These are phyloP conservation scores for Neoniphon sammara DNA, from an alignment of 2,797 vertebrate species.

Conservation along the genomic window DNA sequence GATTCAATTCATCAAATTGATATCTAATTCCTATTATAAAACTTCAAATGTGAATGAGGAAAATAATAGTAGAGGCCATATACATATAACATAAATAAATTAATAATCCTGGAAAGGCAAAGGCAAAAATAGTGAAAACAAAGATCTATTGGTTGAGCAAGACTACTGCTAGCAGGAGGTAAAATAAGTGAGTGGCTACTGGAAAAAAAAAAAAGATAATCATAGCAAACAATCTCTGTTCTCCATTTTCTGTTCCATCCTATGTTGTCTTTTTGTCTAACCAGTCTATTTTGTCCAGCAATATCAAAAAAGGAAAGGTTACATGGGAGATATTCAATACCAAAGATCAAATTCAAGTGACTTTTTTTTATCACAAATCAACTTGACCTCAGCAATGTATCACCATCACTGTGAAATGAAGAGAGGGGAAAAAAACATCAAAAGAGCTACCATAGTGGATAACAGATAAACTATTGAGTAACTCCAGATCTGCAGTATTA, in stretches of 20 bases:
- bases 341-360: background rate
- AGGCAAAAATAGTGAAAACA: conserved; percentile 34
- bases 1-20: background rate
- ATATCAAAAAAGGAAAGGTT: conserved; percentile 4
- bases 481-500: conserved; percentile 25
- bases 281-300: background rate
- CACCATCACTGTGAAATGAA: background rate
- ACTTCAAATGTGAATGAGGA: conserved; percentile 15
- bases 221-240: conserved; percentile 26
- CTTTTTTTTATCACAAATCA: background rate
- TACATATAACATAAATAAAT: conserved; percentile 29
- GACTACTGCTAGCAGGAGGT: conserved; percentile 29
- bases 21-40: conserved; percentile 11
- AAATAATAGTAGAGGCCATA: conserved; percentile 10
- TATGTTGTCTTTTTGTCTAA: conserved; percentile 9
- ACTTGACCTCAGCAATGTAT: background rate
- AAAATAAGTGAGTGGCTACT: conserved; percentile 27
- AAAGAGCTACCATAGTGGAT: conserved; percentile 9
- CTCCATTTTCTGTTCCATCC: conserved; percentile 25
- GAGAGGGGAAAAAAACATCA: background rate
- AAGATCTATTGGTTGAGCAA: conserved; percentile 51
- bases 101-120: conserved; percentile 30
- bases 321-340: background rate
- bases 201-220: conserved; percentile 30
- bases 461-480: conserved; percentile 10